Percentiles rank a stretch among this genome's conserved stretches.
Conservation (phyloP, 1,140 invertebrate genomes). For the Sycobia sp. region DNA sequence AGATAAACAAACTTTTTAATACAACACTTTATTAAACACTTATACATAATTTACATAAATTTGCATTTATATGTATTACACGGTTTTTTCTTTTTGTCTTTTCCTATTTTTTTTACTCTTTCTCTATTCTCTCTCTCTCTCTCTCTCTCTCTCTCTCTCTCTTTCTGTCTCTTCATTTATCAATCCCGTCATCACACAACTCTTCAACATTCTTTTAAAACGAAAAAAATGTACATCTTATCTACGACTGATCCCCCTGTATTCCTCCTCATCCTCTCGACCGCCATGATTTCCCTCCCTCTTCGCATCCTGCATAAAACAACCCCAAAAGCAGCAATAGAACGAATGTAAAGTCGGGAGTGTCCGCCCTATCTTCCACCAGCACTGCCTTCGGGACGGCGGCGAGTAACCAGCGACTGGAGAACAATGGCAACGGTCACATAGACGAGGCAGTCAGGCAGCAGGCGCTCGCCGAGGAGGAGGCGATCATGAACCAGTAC, state of each 20-base stretch:
- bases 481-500: conserved; percentile 92
- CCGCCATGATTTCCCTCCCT: conserved; percentile 25
- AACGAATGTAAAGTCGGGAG: conserved; percentile 87
- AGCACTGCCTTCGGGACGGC: conserved; percentile 84
- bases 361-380: conserved; percentile 86
- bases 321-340: conserved; percentile 69
- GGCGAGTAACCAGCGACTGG: conserved; percentile 75
- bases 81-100: conserved; percentile 59
- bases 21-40: conserved; percentile 21
- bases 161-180: conserved; percentile 37
- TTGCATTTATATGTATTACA: conserved; percentile 62
- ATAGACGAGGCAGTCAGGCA: conserved; percentile 86
- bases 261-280: conserved; percentile 27
- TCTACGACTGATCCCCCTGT: background rate
- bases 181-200: conserved; percentile 34
- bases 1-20: conserved; percentile 4
- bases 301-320: conserved; percentile 26
- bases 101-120: conserved; percentile 57
- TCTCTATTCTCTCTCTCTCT: conserved; percentile 37
- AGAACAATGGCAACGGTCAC: conserved; percentile 71
- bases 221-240: conserved; percentile 1
- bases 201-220: conserved; percentile 35
- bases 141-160: conserved; percentile 36
- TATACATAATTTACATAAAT: conserved; percentile 36
- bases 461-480: conserved; percentile 91